Evolutionary conservation across 2,888 invertebrate genomes (phyloP).

Genomic region (Pammene aurita): DNA sequence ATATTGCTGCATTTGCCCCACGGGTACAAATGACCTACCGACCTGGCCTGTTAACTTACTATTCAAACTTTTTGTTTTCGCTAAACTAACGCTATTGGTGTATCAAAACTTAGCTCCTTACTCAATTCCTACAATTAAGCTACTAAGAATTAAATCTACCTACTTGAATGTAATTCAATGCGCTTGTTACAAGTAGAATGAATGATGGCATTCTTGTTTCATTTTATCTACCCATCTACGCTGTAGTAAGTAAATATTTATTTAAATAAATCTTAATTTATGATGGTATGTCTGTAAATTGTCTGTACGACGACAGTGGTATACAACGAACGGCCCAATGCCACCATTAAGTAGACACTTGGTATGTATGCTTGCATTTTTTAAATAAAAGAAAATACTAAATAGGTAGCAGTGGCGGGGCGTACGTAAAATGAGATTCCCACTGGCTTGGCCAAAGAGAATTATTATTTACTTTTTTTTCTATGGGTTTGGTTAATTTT

Average conservation of each 20-base stretch:
- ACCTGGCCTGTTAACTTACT: too few relatives aligned
- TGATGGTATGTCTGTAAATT: neutral
- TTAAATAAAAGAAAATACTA: too few relatives aligned
- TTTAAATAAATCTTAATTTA: neutral
- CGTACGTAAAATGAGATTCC: too few relatives aligned
- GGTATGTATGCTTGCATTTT: too few relatives aligned
- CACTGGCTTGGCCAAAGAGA: too few relatives aligned
- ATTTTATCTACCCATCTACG: neutral
- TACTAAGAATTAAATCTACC: constrained; percentile 15
- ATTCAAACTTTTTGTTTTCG: neutral
- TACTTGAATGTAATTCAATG: constrained; percentile 22
- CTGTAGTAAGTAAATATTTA: neutral
- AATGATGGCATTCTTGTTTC: constrained; percentile 1
- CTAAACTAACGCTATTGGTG: neutral
- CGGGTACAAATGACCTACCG: too few relatives aligned
- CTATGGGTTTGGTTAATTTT: too few relatives aligned
- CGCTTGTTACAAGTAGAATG: constrained; percentile 8
- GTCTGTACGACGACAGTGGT: neutral
- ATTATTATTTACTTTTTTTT: too few relatives aligned
- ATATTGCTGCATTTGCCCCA: too few relatives aligned
- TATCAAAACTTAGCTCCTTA: constrained; percentile 3
- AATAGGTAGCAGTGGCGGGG: too few relatives aligned
- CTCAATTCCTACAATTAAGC: neutral
- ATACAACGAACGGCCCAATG: too few relatives aligned
- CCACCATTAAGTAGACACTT: too few relatives aligned